These are phyloP conservation scores for Acleris cristana DNA, from an alignment of 2,888 invertebrate genomes.

Conservation along the genomic window DNA sequence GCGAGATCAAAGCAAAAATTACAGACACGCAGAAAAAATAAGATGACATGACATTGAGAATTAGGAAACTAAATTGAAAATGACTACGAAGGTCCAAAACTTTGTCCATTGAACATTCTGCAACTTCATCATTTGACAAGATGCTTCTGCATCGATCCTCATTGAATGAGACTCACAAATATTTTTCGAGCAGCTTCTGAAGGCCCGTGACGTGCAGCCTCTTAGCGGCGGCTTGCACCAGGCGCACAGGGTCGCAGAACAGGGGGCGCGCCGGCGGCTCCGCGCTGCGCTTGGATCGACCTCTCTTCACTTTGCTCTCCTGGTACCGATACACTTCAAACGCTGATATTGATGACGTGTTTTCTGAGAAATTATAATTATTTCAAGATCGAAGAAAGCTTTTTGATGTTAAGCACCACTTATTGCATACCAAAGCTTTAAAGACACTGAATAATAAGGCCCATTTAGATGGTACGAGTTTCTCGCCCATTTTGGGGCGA, in stretches of 20 bases:
- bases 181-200: constrained; percentile 79
- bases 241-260: constrained; percentile 81
- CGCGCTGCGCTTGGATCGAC: constrained; percentile 48
- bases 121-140: too few relatives aligned
- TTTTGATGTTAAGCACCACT: background rate
- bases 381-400: background rate
- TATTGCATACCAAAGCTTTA: too few relatives aligned
- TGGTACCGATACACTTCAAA: constrained; percentile 75
- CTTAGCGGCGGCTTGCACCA: constrained; percentile 83
- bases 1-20: too few relatives aligned
- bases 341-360: constrained; percentile 74
- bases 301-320: constrained; percentile 47
- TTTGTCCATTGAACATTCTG: too few relatives aligned
- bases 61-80: too few relatives aligned
- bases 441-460: too few relatives aligned
- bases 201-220: constrained; percentile 78
- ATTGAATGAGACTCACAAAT: constrained; percentile 58
- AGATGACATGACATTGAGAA: too few relatives aligned
- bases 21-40: too few relatives aligned
- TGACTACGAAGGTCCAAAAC: too few relatives aligned
- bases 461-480: too few relatives aligned
- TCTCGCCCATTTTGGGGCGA: too few relatives aligned
- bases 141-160: too few relatives aligned
- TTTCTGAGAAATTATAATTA: constrained; percentile 53
- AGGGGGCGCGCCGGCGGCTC: constrained; percentile 52